Evolutionary conservation across 1,140 invertebrate species (phyloP).

Genomic region (Drosophila sp.): DNA sequence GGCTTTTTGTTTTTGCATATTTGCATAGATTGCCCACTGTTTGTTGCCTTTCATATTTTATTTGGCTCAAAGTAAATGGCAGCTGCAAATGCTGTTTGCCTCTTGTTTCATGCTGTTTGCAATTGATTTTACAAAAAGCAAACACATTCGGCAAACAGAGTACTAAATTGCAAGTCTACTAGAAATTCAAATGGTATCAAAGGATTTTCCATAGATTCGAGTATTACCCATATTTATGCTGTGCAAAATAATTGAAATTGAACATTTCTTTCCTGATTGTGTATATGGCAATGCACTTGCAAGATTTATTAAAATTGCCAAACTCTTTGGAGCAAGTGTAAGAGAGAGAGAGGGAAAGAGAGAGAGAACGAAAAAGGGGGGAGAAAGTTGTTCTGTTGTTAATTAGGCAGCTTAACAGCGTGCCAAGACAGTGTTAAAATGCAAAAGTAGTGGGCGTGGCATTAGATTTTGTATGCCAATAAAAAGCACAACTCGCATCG

Average conservation of each 20-base stretch:
- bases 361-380: no score
- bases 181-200: constrained; percentile 23
- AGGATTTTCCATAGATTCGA: constrained; percentile 36
- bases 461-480: constrained; percentile 56
- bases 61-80: not conserved
- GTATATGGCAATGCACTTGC: not conserved
- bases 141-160: constrained; percentile 51
- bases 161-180: constrained; percentile 31
- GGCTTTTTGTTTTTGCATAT: constrained; percentile 63
- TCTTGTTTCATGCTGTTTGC: constrained; percentile 36
- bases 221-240: constrained; percentile 2
- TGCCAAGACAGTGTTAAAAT: constrained; percentile 9
- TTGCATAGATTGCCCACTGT: constrained; percentile 28
- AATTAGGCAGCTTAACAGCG: constrained; percentile 57
- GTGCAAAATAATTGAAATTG: constrained; percentile 5
- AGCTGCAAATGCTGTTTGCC: constrained; percentile 4
- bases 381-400: constrained; percentile 33
- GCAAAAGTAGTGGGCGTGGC: constrained; percentile 37
- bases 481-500: constrained; percentile 43
- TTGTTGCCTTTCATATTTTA: constrained; percentile 21
- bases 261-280: constrained; percentile 2
- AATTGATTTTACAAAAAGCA: constrained; percentile 72
- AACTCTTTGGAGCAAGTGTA: not conserved
- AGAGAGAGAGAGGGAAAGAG: no score
- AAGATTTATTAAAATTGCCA: not conserved